Conservation (phyloP, 2,888 invertebrate species). For the Pseudococcus longispinus region DNA sequence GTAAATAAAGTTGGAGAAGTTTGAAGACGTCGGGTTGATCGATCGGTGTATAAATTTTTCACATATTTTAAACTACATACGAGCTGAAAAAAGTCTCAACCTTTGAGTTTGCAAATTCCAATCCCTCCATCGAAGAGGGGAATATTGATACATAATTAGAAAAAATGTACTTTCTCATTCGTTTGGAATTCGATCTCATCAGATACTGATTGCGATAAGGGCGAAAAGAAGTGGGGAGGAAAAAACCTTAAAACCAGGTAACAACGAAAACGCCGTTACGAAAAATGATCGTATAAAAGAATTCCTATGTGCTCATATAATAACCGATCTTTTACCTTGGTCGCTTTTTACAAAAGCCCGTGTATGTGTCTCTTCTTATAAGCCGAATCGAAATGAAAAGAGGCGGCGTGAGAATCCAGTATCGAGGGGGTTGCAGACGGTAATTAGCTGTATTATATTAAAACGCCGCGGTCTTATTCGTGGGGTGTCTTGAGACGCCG, state of each 20-base stretch:
- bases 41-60: background rate
- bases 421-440: constrained; percentile 45
- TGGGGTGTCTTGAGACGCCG: constrained; percentile 43
- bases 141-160: background rate
- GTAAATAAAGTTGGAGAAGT: background rate
- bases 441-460: constrained; percentile 47
- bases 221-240: background rate
- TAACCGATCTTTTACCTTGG: background rate
- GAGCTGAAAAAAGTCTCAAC: background rate
- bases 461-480: constrained; percentile 39
- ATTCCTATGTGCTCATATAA: background rate
- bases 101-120: too few relatives aligned
- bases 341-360: constrained; percentile 23
- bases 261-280: constrained; percentile 31
- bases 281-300: constrained; percentile 11
- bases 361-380: background rate
- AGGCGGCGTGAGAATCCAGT: constrained; percentile 42
- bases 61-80: background rate
- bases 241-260: constrained; percentile 10
- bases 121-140: too few relatives aligned
- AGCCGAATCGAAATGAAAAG: constrained; percentile 36
- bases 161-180: background rate
- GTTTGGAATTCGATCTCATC: background rate
- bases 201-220: background rate
- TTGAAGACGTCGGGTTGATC: background rate